Conservation (phyloP, 2,888 invertebrate genomes). For the Acanthacorydalis orientalis region DNA sequence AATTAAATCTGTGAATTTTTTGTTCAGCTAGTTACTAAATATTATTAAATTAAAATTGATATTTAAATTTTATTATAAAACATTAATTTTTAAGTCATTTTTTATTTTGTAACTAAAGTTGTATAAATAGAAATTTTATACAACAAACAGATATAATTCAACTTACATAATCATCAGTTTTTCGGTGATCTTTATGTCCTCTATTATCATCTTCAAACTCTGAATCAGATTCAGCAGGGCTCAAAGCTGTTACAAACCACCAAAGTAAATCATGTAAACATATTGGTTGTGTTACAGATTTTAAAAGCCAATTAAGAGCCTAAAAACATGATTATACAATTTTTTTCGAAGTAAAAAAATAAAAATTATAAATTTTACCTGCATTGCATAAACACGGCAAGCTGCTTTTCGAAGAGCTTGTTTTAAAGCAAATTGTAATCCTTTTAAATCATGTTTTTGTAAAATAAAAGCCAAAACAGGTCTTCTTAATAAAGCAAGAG, state of each 20-base stretch:
- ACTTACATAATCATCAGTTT: conserved; percentile 22
- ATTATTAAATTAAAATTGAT: neutral
- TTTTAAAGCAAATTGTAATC: conserved; percentile 71
- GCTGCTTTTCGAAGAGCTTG: conserved; percentile 66
- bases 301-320: conserved; percentile 88
- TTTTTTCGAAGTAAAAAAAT: neutral
- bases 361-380: conserved; percentile 29
- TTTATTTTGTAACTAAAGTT: too few species aligned
- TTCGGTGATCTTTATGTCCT: conserved; percentile 22
- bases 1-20: neutral
- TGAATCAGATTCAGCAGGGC: conserved; percentile 32
- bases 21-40: too few species aligned
- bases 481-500: conserved; percentile 46
- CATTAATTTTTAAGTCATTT: too few species aligned
- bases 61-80: conserved; percentile 1
- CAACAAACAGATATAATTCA: too few species aligned
- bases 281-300: conserved; percentile 78
- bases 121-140: too few species aligned
- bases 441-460: conserved; percentile 70
- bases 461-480: conserved; percentile 80
- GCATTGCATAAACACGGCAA: conserved; percentile 74
- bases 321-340: conserved; percentile 16
- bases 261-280: conserved; percentile 90
- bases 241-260: conserved; percentile 86
- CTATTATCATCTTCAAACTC: conserved; percentile 38